Percentiles rank a stretch among this genome's conserved stretches.
Evolutionary conservation across 2,888 invertebrate species (phyloP).

Genomic region (Drosophila leonis): DNA sequence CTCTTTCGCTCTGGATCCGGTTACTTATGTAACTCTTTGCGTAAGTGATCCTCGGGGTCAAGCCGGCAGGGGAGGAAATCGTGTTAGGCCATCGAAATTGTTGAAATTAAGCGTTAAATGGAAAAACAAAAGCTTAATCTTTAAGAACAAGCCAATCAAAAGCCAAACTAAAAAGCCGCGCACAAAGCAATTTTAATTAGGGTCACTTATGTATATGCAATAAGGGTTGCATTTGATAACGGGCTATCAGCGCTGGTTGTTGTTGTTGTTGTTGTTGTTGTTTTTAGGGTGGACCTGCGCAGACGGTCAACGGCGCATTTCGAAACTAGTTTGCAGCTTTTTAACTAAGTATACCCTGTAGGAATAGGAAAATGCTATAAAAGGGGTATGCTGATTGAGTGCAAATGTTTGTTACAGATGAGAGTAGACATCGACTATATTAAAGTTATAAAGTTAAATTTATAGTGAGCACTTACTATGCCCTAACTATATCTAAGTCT

Average conservation of each 20-base stretch:
- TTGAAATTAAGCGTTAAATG: constrained; percentile 79
- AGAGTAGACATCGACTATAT: background rate
- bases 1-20: constrained; percentile 23
- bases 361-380: background rate
- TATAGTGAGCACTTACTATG: no score
- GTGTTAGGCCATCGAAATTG: constrained; percentile 76
- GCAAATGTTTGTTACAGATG: background rate
- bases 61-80: constrained; percentile 50
- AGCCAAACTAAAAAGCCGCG: constrained; percentile 69
- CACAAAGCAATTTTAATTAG: constrained; percentile 77
- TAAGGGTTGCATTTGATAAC: constrained; percentile 48
- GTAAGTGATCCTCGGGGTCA: constrained; percentile 73
- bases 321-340: constrained; percentile 17
- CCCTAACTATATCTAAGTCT: no score
- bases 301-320: constrained; percentile 57
- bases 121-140: constrained; percentile 79
- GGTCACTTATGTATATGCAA: constrained; percentile 49
- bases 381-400: background rate
- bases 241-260: constrained; percentile 11
- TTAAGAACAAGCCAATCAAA: constrained; percentile 70
- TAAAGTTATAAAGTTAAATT: no score
- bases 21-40: constrained; percentile 41
- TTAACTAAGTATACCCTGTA: background rate
- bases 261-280: background rate
- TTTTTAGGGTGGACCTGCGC: constrained; percentile 56